A percentile compares a stretch with the other conserved stretches of the same genome.
Evolutionary conservation across 2,113 vertebrate species (phyloP).

Genomic region (Lucifuga dentata): DNA sequence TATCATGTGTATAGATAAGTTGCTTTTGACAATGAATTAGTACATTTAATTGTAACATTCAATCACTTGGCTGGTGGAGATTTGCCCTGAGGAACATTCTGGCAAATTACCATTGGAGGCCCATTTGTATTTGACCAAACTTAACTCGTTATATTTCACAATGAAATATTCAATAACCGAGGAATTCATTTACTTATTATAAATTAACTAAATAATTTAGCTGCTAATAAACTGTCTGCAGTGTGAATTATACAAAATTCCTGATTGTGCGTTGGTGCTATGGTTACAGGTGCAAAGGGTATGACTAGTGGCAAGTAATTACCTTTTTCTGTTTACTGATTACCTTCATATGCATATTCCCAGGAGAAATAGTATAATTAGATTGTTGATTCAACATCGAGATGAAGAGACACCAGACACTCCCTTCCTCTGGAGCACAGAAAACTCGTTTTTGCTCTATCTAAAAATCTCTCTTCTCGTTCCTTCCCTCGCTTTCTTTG

Average conservation of each 20-base stretch:
- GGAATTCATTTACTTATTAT: slow-evolving; percentile 77
- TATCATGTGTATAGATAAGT: slow-evolving; percentile 79
- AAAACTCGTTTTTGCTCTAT: slow-evolving; percentile 40
- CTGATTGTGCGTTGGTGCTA: slow-evolving; percentile 48
- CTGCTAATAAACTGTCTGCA: slow-evolving; percentile 71
- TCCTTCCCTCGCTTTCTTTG: slow-evolving; percentile 32
- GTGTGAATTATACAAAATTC: slow-evolving; percentile 49
- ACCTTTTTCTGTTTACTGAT: slow-evolving; percentile 82
- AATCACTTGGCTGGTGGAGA: slow-evolving; percentile 73
- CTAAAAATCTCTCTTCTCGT: slow-evolving; percentile 3
- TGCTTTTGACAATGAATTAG: slow-evolving; percentile 82
- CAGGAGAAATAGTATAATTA: slow-evolving; percentile 76
- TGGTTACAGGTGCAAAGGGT: slow-evolving; percentile 75
- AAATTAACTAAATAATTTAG: slow-evolving; percentile 80
- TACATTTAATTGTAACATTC: slow-evolving; percentile 81
- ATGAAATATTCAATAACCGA: slow-evolving; percentile 81
- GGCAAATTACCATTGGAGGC: slow-evolving; percentile 69
- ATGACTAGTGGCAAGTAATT: slow-evolving; percentile 79
- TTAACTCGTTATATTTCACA: slow-evolving; percentile 75
- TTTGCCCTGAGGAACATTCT: slow-evolving; percentile 70
- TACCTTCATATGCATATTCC: slow-evolving; percentile 78
- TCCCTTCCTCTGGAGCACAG: slow-evolving; percentile 63
- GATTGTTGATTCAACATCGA: slow-evolving; percentile 79
- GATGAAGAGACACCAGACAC: slow-evolving; percentile 70
- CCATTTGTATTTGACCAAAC: slow-evolving; percentile 79